Conservation (phyloP, 2,888 invertebrate species). For the Galeopsomyia nigrocyanea region DNA sequence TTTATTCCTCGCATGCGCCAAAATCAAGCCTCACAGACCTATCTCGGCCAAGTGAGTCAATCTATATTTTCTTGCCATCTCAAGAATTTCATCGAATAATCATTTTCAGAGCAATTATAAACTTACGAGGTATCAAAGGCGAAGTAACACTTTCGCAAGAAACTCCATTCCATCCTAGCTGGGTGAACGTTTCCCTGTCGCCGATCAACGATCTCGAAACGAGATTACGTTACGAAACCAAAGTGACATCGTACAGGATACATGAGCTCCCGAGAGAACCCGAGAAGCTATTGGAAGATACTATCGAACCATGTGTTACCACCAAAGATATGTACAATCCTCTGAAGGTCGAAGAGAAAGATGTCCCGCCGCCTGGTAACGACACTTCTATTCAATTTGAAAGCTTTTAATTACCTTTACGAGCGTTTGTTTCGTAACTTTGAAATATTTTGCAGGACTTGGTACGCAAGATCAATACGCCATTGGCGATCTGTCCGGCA, state of each 20-base stretch:
- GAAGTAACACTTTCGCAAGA: conserved; percentile 83
- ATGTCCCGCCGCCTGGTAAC: conserved; percentile 77
- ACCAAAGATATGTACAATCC: conserved; percentile 87
- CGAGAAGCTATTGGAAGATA: conserved; percentile 67
- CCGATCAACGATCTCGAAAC: conserved; percentile 78
- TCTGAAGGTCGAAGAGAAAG: conserved; percentile 71
- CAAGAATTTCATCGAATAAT: no score
- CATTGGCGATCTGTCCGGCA: conserved; percentile 90
- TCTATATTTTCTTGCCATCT: neutral
- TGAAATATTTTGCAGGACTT: conserved; percentile 70
- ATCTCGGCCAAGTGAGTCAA: conserved; percentile 78
- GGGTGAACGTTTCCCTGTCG: conserved; percentile 79
- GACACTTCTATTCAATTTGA: neutral
- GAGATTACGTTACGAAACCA: conserved; percentile 80
- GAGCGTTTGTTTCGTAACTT: neutral
- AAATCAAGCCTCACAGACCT: conserved; percentile 78
- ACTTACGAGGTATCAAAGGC: conserved; percentile 85
- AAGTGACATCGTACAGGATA: conserved; percentile 80
- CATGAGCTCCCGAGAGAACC: conserved; percentile 80
- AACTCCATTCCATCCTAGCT: conserved; percentile 88
- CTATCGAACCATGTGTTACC: conserved; percentile 74
- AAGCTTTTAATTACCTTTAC: no score
- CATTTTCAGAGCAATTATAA: conserved; percentile 77
- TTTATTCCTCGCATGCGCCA: conserved; percentile 86
- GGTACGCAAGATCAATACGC: conserved; percentile 93